Conservation (phyloP, 1,140 invertebrate species). For the Lerema accius region DNA sequence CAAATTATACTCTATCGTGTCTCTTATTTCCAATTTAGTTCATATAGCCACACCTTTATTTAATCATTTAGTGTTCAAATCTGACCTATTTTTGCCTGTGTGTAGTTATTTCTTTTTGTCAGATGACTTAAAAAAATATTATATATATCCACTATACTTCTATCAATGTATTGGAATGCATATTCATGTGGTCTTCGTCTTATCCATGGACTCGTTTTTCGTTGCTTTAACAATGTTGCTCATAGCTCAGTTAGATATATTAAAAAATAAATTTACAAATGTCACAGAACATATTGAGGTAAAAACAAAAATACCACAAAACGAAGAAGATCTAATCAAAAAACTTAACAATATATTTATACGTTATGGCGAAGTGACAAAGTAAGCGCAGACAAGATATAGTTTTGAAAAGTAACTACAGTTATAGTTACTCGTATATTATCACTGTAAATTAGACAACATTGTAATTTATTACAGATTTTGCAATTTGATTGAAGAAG, state of each 20-base stretch:
- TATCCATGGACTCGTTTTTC: constrained; percentile 63
- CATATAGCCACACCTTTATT: constrained; percentile 54
- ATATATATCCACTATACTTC: constrained; percentile 56
- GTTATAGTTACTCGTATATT: too few relatives aligned
- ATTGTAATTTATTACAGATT: too few relatives aligned
- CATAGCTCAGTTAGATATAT: constrained; percentile 63
- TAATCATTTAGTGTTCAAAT: constrained; percentile 45
- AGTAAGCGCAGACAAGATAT: constrained; percentile 42
- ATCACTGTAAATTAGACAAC: too few relatives aligned
- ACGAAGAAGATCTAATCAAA: constrained; percentile 33
- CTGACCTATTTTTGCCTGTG: constrained; percentile 47
- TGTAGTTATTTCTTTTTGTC: constrained; percentile 61
- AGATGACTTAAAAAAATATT: constrained; percentile 41
- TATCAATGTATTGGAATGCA: constrained; percentile 64
- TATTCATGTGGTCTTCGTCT: constrained; percentile 52
- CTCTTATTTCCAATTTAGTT: constrained; percentile 46
- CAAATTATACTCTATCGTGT: constrained; percentile 52
- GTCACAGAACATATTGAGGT: constrained; percentile 36
- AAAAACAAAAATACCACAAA: constrained; percentile 1
- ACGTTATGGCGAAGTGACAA: constrained; percentile 51
- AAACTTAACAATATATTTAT: constrained; percentile 53
- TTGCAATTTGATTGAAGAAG: constrained; percentile 54
- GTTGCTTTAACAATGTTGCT: constrained; percentile 57
- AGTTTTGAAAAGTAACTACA: too few relatives aligned
- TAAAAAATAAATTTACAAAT: constrained; percentile 50